A percentile compares a stretch with the other conserved stretches of the same genome.
These are phyloP conservation scores for Eufriesea mexicana DNA, from an alignment of 1,140 invertebrate genomes.

Conservation along the genomic window DNA sequence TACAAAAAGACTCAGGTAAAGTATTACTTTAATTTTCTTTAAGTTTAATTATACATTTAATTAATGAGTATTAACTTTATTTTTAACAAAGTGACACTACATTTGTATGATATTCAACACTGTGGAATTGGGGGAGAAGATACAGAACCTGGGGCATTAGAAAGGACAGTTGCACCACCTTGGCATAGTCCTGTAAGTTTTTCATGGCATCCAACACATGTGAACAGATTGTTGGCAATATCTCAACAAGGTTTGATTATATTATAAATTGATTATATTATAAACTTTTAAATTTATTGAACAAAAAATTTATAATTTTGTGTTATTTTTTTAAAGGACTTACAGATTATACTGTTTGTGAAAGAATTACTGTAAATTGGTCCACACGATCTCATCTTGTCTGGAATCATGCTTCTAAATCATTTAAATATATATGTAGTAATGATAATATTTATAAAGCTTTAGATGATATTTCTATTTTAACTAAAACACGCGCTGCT, in stretches of 20 bases:
- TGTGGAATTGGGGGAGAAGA: conserved; percentile 86
- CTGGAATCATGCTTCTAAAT: conserved; percentile 89
- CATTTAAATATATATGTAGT: conserved; percentile 84
- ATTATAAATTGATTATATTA: too few relatives aligned
- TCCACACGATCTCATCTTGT: conserved; percentile 87
- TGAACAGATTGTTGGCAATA: conserved; percentile 89
- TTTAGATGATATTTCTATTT: conserved; percentile 88
- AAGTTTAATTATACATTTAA: not conserved
- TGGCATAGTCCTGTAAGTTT: conserved; percentile 86
- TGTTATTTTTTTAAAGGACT: conserved; percentile 82
- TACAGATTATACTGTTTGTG: conserved; percentile 89
- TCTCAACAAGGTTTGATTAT: conserved; percentile 82
- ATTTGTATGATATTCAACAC: conserved; percentile 92
- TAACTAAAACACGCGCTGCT: conserved; percentile 88
- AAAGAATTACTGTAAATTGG: conserved; percentile 92
- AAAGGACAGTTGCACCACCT: conserved; percentile 86
- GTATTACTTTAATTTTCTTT: not conserved
- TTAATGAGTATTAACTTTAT: not conserved
- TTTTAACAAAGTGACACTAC: conserved; percentile 80
- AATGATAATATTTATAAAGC: conserved; percentile 83
- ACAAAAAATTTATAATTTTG: not conserved
- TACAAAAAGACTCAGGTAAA: conserved; percentile 86
- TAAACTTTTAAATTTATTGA: not conserved
- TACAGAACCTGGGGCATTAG: conserved; percentile 88
- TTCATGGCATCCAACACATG: conserved; percentile 91